These are phyloP conservation scores for Stramonita haemastoma DNA, from an alignment of 2,888 invertebrate genomes.

Conservation along the genomic window DNA sequence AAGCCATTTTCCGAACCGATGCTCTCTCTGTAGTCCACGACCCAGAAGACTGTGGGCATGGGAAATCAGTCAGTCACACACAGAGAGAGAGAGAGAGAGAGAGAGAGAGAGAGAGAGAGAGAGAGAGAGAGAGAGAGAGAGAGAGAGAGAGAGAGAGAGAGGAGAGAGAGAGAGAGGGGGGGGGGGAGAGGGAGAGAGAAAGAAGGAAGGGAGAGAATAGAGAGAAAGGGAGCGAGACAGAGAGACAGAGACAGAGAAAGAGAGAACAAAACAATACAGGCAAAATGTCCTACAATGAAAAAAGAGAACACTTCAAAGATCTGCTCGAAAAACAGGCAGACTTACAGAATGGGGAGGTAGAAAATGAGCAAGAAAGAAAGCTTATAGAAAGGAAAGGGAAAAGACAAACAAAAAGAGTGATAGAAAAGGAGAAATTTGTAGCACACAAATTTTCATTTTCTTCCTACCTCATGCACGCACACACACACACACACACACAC, in stretches of 20 bases:
- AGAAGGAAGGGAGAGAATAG: neutral
- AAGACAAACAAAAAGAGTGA: neutral
- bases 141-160: neutral
- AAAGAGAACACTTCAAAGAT: no score
- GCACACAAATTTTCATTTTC: neutral
- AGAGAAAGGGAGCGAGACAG: neutral
- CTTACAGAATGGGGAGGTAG: no score
- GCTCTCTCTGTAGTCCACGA: neutral
- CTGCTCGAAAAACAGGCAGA: no score
- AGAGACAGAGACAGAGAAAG: no score
- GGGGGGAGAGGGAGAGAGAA: neutral
- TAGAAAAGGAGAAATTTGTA: neutral
- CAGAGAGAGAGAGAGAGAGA: constrained; percentile 10
- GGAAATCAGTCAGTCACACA: neutral
- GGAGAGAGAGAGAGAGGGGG: neutral
- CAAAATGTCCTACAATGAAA: no score
- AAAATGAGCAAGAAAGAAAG: neutral
- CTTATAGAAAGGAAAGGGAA: neutral
- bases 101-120: constrained; percentile 1
- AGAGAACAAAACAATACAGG: no score
- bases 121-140: constrained; percentile 9
- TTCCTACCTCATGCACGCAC: neutral
- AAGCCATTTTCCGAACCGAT: no score
- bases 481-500: constrained; percentile 1
- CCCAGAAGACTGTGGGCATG: neutral